phyloP scores from a whole-genome alignment of 2,888 invertebrate genomes.

The Perizoma affinitatum region DNA sequence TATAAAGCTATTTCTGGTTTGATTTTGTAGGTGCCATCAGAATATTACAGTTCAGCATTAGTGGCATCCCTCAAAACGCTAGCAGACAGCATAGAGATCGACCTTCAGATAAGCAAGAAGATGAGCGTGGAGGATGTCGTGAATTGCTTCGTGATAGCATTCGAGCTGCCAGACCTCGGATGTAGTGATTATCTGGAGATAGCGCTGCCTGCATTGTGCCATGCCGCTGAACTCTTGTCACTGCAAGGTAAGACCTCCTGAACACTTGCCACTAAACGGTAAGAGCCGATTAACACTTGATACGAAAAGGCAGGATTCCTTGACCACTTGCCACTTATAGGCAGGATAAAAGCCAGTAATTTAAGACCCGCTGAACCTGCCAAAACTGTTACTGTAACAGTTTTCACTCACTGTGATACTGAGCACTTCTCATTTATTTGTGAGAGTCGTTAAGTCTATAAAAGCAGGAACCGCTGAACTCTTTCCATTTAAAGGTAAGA shows the following conservation, averaged over 20 bases:
- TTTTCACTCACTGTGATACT: too few relatives aligned
- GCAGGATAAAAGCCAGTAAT: too few relatives aligned
- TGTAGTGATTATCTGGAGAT: conserved; percentile 93
- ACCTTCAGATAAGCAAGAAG: conserved; percentile 84
- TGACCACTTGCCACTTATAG: too few relatives aligned
- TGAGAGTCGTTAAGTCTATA: too few relatives aligned
- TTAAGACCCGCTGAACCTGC: too few relatives aligned
- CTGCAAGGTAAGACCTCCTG: conserved; percentile 70
- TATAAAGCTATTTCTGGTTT: not conserved
- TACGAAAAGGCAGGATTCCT: not conserved
- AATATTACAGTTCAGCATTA: conserved; percentile 85
- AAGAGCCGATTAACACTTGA: too few relatives aligned
- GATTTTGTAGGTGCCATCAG: conserved; percentile 69
- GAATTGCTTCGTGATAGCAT: conserved; percentile 87
- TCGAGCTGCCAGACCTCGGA: conserved; percentile 90
- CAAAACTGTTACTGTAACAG: too few relatives aligned
- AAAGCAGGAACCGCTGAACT: too few relatives aligned
- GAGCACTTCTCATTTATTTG: conserved; percentile 88
- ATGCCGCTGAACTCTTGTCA: conserved; percentile 89
- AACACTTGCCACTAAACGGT: too few relatives aligned
- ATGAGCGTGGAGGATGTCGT: conserved; percentile 82
- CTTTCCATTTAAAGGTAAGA: too few relatives aligned
- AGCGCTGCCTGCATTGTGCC: conserved; percentile 91
- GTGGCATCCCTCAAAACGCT: conserved; percentile 90
- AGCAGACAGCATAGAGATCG: conserved; percentile 89